A percentile compares a stretch with the other conserved stretches of the same genome.
Evolutionary conservation across 37 sponge, comb jelly and placozoan species (phyloP).

Genomic region (Petrosia ficiformis): DNA sequence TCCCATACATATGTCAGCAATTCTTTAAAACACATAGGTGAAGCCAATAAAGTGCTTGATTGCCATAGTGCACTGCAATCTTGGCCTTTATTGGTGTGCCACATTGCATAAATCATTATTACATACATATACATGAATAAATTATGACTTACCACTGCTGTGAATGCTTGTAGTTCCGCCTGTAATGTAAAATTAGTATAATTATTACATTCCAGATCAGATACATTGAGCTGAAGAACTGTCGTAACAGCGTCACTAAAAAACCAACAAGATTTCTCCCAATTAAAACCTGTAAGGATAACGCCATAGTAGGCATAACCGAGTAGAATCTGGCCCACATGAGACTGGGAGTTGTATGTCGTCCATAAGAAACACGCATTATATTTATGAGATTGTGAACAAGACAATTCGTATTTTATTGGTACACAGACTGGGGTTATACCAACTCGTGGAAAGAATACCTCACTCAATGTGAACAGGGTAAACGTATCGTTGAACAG

Average conservation of each 20-base stretch:
- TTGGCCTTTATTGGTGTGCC: no score
- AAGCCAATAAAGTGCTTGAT: no score
- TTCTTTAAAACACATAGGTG: no score
- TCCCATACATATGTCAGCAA: no score
- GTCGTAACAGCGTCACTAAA: not conserved
- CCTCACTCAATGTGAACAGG: slow-evolving; percentile 9
- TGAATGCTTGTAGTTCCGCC: not conserved
- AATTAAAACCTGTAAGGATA: slow-evolving; percentile 36
- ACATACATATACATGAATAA: slow-evolving; percentile 5
- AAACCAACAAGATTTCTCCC: slow-evolving; percentile 32
- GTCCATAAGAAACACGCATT: slow-evolving; percentile 41
- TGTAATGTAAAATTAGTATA: not conserved
- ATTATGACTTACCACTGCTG: not conserved
- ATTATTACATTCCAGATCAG: not conserved
- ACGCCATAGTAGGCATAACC: slow-evolving; percentile 33
- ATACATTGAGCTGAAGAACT: not conserved
- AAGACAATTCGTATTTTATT: slow-evolving; percentile 15
- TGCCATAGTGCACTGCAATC: no score
- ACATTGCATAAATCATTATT: no score
- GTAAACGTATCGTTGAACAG: slow-evolving; percentile 4
- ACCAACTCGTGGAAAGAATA: slow-evolving; percentile 32
- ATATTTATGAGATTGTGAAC: not conserved
- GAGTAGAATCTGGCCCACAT: slow-evolving; percentile 11
- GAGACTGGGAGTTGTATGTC: not conserved
- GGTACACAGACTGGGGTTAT: slow-evolving; percentile 23